Evolutionary conservation across 30 jellyfish, hydroid and myxozoan genomes (phyloP).

Genomic region (Chironex yamaguchii): DNA sequence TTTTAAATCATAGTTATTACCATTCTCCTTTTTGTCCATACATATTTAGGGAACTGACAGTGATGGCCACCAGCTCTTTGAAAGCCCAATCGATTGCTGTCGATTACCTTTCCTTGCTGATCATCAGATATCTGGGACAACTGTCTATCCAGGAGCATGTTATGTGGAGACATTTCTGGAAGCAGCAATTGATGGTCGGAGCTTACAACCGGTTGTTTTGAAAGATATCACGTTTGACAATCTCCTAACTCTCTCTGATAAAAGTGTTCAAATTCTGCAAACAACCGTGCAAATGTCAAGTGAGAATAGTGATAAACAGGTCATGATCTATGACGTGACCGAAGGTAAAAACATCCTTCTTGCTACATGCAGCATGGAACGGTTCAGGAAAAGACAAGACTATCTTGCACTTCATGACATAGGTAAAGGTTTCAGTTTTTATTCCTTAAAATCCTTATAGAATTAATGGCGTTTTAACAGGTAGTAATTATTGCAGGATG

Average conservation of each 20-base stretch:
- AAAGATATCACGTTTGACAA: background rate
- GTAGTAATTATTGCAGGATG: no score
- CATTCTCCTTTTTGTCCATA: background rate
- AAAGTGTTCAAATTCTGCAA: background rate
- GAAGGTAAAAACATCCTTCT: constrained; percentile 16
- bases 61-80: background rate
- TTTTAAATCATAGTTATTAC: no score
- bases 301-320: background rate
- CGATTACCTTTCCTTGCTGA: constrained; percentile 11
- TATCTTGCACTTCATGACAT: background rate
- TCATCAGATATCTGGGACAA: background rate
- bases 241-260: background rate
- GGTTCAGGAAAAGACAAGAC: background rate
- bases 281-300: background rate
- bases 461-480: no score
- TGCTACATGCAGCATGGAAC: background rate
- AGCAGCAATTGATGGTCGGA: constrained; percentile 8
- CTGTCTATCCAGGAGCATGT: constrained; percentile 32
- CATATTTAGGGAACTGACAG: background rate
- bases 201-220: constrained; percentile 1
- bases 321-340: background rate
- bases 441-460: no score
- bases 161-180: constrained; percentile 34
- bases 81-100: constrained; percentile 27
- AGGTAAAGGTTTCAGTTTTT: no score